These are phyloP conservation scores for Cordilura impudica DNA, from an alignment of 2,888 invertebrate species.

Conservation along the genomic window DNA sequence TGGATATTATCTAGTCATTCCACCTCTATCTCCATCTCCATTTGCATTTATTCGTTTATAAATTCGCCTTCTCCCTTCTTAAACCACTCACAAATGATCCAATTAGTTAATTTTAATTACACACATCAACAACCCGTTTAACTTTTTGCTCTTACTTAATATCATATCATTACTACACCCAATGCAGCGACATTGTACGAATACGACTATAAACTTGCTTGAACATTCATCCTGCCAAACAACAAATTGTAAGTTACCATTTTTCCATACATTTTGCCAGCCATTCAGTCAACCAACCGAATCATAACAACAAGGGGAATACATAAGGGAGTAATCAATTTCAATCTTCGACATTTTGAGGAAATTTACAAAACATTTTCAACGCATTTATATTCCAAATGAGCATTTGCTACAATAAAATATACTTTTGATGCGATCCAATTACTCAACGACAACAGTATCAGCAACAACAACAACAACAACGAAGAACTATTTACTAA, in stretches of 20 bases:
- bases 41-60: constrained; percentile 45
- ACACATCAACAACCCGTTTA: constrained; percentile 58
- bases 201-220: too few relatives aligned
- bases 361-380: constrained; percentile 68
- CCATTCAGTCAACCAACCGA: constrained; percentile 4
- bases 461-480: constrained; percentile 20
- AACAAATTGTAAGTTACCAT: background rate
- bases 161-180: constrained; percentile 17
- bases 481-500: too few relatives aligned
- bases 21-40: constrained; percentile 22
- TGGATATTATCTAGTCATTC: too few relatives aligned
- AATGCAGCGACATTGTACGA: background rate
- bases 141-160: constrained; percentile 25
- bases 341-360: constrained; percentile 67
- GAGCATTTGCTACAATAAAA: constrained; percentile 64
- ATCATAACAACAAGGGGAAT: constrained; percentile 41
- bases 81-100: constrained; percentile 58
- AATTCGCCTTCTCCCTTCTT: constrained; percentile 2
- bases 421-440: constrained; percentile 63
- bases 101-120: constrained; percentile 66
- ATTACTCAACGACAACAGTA: constrained; percentile 62
- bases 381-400: constrained; percentile 67
- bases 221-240: constrained; percentile 28
- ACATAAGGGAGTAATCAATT: constrained; percentile 65
- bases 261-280: background rate